Conservation (phyloP, 2,888 invertebrate species). For the Drepanosiphum platanoidis region DNA sequence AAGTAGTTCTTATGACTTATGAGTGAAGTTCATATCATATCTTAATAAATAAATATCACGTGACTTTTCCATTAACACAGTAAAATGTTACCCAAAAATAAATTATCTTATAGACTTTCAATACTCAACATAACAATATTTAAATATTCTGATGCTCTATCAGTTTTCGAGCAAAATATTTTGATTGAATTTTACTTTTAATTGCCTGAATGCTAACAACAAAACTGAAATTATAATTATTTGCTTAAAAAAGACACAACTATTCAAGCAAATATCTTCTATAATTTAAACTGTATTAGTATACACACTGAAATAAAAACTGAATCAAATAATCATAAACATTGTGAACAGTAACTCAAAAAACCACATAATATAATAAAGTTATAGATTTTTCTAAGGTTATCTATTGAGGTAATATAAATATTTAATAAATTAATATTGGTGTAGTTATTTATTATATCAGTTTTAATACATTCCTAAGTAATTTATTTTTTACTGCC, state of each 20-base stretch:
- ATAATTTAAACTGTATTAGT: neutral
- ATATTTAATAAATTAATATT: no score
- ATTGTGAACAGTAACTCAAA: neutral
- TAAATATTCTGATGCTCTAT: neutral
- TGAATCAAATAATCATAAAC: neutral
- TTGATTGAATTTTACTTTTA: no score
- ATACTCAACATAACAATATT: neutral
- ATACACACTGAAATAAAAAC: neutral
- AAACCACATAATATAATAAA: neutral
- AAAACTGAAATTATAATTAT: no score
- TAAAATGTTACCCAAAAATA: neutral
- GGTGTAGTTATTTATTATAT: neutral
- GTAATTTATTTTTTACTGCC: neutral
- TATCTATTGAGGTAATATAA: neutral
- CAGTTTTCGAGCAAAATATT: no score
- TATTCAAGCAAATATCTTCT: no score
- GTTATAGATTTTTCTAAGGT: neutral
- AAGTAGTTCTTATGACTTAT: neutral
- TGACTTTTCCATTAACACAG: neutral
- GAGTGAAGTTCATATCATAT: neutral
- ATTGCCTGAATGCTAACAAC: no score
- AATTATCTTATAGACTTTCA: neutral
- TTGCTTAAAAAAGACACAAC: no score
- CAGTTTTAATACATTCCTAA: neutral
- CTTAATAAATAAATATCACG: neutral